These are phyloP conservation scores for Nymphicus hollandicus DNA, from an alignment of 2,113 vertebrate genomes.

Conservation along the genomic window DNA sequence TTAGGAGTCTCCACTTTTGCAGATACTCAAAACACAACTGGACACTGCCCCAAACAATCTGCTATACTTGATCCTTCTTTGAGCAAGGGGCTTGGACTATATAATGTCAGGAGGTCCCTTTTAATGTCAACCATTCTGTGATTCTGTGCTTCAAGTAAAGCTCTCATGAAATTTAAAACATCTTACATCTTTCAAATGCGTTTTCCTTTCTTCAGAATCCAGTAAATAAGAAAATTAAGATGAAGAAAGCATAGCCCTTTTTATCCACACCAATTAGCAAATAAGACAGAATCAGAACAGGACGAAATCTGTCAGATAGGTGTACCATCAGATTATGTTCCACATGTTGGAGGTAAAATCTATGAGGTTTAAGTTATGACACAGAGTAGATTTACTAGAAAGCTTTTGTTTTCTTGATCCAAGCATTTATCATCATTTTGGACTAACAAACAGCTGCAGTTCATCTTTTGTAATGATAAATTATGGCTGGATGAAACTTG, in stretches of 20 bases:
- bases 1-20: not conserved
- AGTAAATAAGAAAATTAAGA: not conserved
- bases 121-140: not conserved
- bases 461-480: conserved; percentile 47
- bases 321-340: not conserved
- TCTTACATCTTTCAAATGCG: not conserved
- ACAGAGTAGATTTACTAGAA: conserved; percentile 47
- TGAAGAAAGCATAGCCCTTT: not conserved
- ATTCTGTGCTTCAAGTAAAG: not conserved
- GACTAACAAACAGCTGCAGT: conserved; percentile 25
- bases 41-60: not conserved
- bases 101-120: not conserved
- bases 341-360: not conserved
- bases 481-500: conserved; percentile 24
- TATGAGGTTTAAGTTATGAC: not conserved
- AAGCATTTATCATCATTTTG: conserved; percentile 43
- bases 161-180: not conserved
- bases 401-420: conserved; percentile 30
- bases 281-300: not conserved
- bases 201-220: not conserved
- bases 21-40: not conserved
- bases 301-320: not conserved
- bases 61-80: not conserved
- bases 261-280: not conserved
- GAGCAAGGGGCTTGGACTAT: not conserved